Percentiles rank a stretch among this genome's conserved stretches.
phyloP scores from a whole-genome alignment of 2,888 invertebrate genomes.

The Capitulum mitella region DNA sequence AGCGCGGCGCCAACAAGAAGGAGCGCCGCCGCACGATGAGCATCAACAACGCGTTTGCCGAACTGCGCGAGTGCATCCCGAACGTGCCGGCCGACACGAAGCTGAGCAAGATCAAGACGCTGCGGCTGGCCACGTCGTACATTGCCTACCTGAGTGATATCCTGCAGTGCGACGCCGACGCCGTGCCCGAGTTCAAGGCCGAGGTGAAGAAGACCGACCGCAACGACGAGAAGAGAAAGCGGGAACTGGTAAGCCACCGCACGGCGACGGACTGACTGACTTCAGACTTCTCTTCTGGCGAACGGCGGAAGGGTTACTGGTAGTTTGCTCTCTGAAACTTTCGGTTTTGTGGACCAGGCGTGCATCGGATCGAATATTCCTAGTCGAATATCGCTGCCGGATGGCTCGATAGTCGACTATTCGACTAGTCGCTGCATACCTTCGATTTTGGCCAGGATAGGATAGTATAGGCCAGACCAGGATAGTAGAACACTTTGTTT shows the following conservation, averaged over 20 bases:
- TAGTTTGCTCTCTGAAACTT: too few species aligned
- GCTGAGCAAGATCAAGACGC: conserved; percentile 87
- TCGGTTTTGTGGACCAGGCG: too few species aligned
- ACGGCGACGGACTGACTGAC: too few species aligned
- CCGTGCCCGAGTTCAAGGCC: conserved; percentile 71
- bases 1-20: conserved; percentile 90
- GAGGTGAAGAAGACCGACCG: conserved; percentile 53
- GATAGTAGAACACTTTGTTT: too few species aligned
- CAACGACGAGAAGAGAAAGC: conserved; percentile 27
- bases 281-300: too few species aligned
- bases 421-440: too few species aligned
- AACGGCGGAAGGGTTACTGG: too few species aligned
- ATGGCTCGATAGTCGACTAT: too few species aligned
- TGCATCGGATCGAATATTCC: too few species aligned
- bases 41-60: conserved; percentile 91
- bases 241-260: conserved; percentile 10
- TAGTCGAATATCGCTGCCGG: too few species aligned
- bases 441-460: too few species aligned
- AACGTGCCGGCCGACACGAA: conserved; percentile 95
- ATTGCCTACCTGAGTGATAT: conserved; percentile 87
- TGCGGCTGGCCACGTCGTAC: conserved; percentile 84
- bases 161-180: conserved; percentile 69
- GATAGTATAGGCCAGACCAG: too few species aligned
- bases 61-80: conserved; percentile 86
- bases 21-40: conserved; percentile 84